Evolutionary conservation across 2,113 vertebrate genomes (phyloP), one percentile per base, ranked within the genome.

Genomic region (Camelus dromedarius): DNA sequence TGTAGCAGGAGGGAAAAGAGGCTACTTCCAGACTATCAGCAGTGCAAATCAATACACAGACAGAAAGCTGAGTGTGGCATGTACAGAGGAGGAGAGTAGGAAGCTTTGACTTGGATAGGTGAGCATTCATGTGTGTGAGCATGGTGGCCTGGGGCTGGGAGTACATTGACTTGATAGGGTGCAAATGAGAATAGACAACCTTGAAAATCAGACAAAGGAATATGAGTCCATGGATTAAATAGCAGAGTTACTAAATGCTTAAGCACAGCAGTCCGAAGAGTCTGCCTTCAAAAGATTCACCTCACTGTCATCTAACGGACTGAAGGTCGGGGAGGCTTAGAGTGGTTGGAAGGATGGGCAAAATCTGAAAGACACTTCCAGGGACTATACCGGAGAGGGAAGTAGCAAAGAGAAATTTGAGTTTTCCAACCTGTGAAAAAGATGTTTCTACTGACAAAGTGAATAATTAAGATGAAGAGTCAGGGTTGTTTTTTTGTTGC

Each of bases 201-300:
- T 93, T 92, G 79, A 91, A 93, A 95, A 66, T 91, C 35, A 82
- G 20, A 94, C 58, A 90, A 48, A 89, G 75, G 50, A 52, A 87
- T 96, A 16, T 85, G 24, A 91, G 18, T 75, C 42, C 69, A 22
- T 32, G 46, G 38, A 89, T 84, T 76, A 96, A 54, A 54, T 80
- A 77, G 5, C 35, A 90, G 28, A 85, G n/a, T 70, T 62, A 66
- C 70, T 87, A 42, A 95, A 76, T 22, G 4, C 48, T 54, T 52
- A 56, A 56, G 54, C 62, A 90, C 75, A 81, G 64, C 58, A 35
- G 8, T 16, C 24, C 80, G 30, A 79, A 79, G 12, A 70, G 58
- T 22, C 0, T 42, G 24, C n/a, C 50, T 95, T 96, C 32, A 24
- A 60, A 88, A 82, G 50, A n/a, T 80, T 38, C 38, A 32, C n/a